Evolutionary conservation across 2,888 invertebrate species (phyloP), one percentile per base, ranked within the genome.

Genomic region (Dicranocentrus wangi): DNA sequence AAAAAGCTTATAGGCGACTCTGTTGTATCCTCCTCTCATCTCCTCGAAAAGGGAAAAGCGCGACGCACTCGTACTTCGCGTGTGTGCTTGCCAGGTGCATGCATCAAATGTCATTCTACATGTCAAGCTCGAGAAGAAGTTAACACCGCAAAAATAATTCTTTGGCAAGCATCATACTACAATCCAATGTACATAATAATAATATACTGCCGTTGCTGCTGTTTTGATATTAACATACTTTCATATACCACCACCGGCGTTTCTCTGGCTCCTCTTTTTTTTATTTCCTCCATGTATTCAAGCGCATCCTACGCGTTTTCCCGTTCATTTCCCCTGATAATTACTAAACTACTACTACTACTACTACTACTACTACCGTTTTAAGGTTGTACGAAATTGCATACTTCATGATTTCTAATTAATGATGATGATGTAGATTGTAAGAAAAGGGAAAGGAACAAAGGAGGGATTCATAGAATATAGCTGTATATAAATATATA

Each of bases 81-180:
- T n/a, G n/a, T 55, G 55, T 13, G 25, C 28, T 28, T 60, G 60
- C 60, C 60, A 60, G 60, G 32, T 60, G 60, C 60, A 60, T 60
- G 60, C n/a, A n/a, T n/a, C n/a, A 60, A 60, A 60, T 60, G 60
- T 60, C 60, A 28, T 60, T 27, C 28, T 28, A 7, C 55, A 55
- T 28, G 60, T 60, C 60, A 60, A 60, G 32, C 60, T 60, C 60
- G 60, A 28, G 32, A 32, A 28, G 32, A 28, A 10, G 5, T 7
- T 21, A 53, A 23, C 25, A 55, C 13, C 19, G 55, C 21, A 25
- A 23, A 55, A 55, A 55, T 55, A 13, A 25, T 23, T 13, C 32
- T 32, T 60, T 60, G 60, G 32, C 32, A 55, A 55, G n/a, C 13
- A 23, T 8, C 19, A 51, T 51, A 39, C 39, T 39, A 8, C 39